Evolutionary conservation across 2,888 invertebrate genomes (phyloP).

Genomic region (Apodemia hepburni): DNA sequence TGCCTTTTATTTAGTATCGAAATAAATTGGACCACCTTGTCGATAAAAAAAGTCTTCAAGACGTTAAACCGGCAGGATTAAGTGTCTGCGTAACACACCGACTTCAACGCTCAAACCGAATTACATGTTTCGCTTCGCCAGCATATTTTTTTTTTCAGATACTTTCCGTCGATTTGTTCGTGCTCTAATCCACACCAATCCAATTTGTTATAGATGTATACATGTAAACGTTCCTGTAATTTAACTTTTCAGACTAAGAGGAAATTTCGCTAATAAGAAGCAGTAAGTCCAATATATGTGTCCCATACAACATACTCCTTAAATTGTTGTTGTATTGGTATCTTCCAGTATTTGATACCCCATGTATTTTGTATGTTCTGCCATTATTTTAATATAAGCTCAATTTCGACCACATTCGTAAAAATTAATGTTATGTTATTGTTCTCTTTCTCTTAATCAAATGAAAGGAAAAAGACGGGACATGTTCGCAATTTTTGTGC

Average conservation of each 20-base stretch:
- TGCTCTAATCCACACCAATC: neutral
- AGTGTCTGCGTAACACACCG: neutral
- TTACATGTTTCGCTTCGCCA: too few species aligned
- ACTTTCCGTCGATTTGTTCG: neutral
- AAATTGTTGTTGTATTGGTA: constrained; percentile 10
- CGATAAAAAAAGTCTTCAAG: neutral
- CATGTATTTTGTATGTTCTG: neutral
- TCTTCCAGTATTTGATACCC: neutral
- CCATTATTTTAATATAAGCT: neutral
- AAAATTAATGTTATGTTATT: too few species aligned
- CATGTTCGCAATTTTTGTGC: too few species aligned
- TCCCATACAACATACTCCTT: neutral
- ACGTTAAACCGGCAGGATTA: neutral
- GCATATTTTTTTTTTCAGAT: too few species aligned
- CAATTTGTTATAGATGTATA: neutral
- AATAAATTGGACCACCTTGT: too few species aligned
- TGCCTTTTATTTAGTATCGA: too few species aligned
- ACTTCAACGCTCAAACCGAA: neutral
- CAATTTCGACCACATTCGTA: too few species aligned
- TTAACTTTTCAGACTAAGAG: constrained; percentile 31
- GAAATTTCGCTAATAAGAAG: constrained; percentile 31
- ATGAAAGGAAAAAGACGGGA: too few species aligned
- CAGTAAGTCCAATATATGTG: constrained; percentile 31
- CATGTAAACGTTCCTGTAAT: constrained; percentile 5
- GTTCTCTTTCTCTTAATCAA: too few species aligned